Conservation (phyloP, 2,888 invertebrate genomes). For the Horisme vitalbata region DNA sequence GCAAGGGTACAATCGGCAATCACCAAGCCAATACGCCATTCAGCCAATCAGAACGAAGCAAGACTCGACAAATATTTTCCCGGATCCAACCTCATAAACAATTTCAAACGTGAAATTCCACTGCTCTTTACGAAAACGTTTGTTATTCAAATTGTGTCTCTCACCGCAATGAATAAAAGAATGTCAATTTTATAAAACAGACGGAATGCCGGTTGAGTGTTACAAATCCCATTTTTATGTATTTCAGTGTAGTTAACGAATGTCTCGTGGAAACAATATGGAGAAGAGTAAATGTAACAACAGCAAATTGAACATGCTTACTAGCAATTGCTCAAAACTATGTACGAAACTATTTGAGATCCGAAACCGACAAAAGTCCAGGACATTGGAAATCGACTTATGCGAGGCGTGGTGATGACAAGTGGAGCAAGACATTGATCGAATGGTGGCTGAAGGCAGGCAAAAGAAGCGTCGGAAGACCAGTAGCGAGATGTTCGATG, state of each 20-base stretch:
- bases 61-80: constrained; percentile 6
- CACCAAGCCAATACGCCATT: neutral
- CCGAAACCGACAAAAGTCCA: no score
- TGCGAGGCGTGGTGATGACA: no score
- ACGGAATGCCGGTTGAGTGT: constrained; percentile 25
- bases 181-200: constrained; percentile 27
- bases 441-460: no score
- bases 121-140: constrained; percentile 22
- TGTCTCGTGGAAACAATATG: constrained; percentile 10
- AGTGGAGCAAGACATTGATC: no score
- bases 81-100: constrained; percentile 8
- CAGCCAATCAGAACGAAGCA: constrained; percentile 7
- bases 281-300: no score
- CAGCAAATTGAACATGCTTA: neutral
- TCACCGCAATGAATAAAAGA: constrained; percentile 30
- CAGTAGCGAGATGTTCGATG: no score
- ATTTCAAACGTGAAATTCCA: constrained; percentile 21
- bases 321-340: neutral
- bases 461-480: no score
- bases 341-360: no score
- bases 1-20: neutral
- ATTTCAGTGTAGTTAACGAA: constrained; percentile 22
- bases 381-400: no score
- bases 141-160: constrained; percentile 35
- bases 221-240: constrained; percentile 25